phyloP scores from a whole-genome alignment of 2,113 vertebrate species.

The Perognathus longimembris region DNA sequence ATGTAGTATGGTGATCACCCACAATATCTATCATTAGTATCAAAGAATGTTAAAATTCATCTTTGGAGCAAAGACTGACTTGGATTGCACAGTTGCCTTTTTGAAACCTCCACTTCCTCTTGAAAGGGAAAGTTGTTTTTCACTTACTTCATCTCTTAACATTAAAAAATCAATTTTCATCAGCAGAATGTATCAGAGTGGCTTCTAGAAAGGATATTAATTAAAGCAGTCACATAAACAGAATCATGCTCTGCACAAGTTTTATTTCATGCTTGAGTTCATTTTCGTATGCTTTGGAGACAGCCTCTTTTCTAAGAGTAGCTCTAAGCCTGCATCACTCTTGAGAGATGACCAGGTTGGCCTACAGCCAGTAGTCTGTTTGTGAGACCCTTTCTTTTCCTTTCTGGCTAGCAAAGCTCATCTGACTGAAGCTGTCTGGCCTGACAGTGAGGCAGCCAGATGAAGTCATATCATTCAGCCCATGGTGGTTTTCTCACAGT shows the following conservation, averaged over 20 bases:
- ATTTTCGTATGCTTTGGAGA: constrained; percentile 46
- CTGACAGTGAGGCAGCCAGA: constrained; percentile 53
- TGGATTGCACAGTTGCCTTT: constrained; percentile 26
- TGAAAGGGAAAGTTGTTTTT: constrained; percentile 61
- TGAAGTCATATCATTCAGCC: constrained; percentile 61
- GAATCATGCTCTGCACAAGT: constrained; percentile 45
- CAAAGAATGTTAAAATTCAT: constrained; percentile 47
- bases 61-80: constrained; percentile 42
- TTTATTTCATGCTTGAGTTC: constrained; percentile 62
- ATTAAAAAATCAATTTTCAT: constrained; percentile 49
- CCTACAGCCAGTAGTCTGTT: constrained; percentile 61
- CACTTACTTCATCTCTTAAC: constrained; percentile 40
- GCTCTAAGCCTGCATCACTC: constrained; percentile 36
- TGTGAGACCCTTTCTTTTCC: constrained; percentile 64
- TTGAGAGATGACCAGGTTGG: constrained; percentile 73
- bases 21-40: constrained; percentile 10
- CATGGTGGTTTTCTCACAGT: constrained; percentile 60
- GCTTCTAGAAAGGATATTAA: constrained; percentile 57
- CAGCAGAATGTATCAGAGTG: constrained; percentile 37
- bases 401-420: constrained; percentile 45
- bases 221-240: constrained; percentile 62
- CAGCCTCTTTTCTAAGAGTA: constrained; percentile 61
- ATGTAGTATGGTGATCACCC: background rate
- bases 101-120: constrained; percentile 31
- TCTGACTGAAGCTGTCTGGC: constrained; percentile 38